A percentile compares a stretch with the other conserved stretches of the same genome.
Evolutionary conservation across 1,140 invertebrate species (phyloP).

Genomic region (Venustaconcha ellipsiformis): DNA sequence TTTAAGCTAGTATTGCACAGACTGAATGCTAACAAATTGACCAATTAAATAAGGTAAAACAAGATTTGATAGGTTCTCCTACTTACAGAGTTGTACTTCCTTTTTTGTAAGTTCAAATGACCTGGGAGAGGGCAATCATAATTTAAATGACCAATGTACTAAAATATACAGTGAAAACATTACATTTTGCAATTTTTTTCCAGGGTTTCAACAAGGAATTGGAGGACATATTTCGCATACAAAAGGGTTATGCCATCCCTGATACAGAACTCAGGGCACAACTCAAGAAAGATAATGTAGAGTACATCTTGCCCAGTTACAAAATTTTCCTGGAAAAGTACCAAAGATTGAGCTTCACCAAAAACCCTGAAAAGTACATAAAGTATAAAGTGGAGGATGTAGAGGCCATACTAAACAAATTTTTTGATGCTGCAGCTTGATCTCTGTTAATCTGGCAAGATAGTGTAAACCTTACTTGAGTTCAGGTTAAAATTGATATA

Average conservation of each 20-base stretch:
- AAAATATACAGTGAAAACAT: no score
- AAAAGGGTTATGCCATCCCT: slow-evolving; percentile 93
- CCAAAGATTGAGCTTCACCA: slow-evolving; percentile 83
- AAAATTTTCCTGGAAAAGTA: slow-evolving; percentile 73
- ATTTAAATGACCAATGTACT: no score
- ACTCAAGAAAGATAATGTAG: slow-evolving; percentile 87
- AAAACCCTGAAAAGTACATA: slow-evolving; percentile 90
- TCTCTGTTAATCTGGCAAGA: no score
- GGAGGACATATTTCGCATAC: slow-evolving; percentile 84
- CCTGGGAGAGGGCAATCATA: no score
- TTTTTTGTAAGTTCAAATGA: no score
- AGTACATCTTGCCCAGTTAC: slow-evolving; percentile 80
- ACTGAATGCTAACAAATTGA: no score
- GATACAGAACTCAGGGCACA: slow-evolving; percentile 87
- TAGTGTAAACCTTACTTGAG: no score
- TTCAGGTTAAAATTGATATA: no score
- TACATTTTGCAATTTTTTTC: slow-evolving; percentile 49
- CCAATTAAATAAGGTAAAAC: no score
- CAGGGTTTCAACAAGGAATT: slow-evolving; percentile 95
- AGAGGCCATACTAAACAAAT: slow-evolving; percentile 80
- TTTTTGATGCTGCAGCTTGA: slow-evolving; percentile 82
- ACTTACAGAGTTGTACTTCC: no score
- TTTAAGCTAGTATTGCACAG: no score
- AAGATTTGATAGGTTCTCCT: no score
- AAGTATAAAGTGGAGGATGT: slow-evolving; percentile 88